Conservation (phyloP, 2,797 vertebrate genomes). For the Cynodonichthys magdalenae region DNA sequence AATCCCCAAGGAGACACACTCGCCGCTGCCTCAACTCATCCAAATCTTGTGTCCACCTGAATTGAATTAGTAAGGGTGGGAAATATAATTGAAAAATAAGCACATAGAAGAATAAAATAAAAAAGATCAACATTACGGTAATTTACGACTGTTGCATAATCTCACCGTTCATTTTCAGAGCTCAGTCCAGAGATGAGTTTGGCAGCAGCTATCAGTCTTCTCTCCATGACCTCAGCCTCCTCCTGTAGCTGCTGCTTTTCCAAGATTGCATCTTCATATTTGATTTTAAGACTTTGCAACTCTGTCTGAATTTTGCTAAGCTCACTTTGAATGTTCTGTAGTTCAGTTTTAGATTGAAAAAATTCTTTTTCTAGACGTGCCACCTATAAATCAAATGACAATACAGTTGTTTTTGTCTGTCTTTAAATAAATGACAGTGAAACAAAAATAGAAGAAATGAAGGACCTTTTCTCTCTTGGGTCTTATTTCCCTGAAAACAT, state of each 20-base stretch:
- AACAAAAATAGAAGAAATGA: neutral
- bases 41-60: slow-evolving; percentile 91
- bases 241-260: slow-evolving; percentile 91
- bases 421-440: neutral
- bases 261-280: slow-evolving; percentile 85
- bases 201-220: slow-evolving; percentile 90
- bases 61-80: neutral
- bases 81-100: neutral
- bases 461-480: slow-evolving; percentile 95
- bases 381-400: slow-evolving; percentile 78
- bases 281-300: slow-evolving; percentile 84
- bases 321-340: slow-evolving; percentile 89
- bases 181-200: slow-evolving; percentile 94
- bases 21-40: slow-evolving; percentile 85
- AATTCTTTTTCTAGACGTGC: slow-evolving; percentile 90
- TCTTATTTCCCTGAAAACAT: slow-evolving; percentile 90
- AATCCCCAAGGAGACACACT: slow-evolving; percentile 91
- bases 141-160: neutral
- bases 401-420: neutral
- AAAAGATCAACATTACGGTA: neutral
- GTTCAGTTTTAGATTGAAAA: slow-evolving; percentile 86
- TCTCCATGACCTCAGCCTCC: slow-evolving; percentile 94
- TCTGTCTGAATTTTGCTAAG: slow-evolving; percentile 86
- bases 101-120: neutral
- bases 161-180: slow-evolving; percentile 92